phyloP scores from a whole-genome alignment of 1,140 invertebrate genomes.

The Bombus ignitus region DNA sequence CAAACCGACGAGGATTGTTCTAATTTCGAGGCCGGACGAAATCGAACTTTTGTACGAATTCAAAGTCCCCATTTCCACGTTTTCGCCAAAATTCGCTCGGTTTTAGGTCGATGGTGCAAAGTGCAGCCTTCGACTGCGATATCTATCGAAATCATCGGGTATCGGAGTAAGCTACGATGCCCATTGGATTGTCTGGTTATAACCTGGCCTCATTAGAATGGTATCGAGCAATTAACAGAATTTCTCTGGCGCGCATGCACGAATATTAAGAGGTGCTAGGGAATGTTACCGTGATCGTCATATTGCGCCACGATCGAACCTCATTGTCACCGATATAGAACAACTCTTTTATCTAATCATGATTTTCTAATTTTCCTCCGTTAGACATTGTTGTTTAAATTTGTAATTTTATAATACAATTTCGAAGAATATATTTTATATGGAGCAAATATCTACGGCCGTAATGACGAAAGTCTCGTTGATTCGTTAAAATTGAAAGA shows the following conservation, averaged over 20 bases:
- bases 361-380: background rate
- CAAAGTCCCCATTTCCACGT: no score
- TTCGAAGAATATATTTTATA: background rate
- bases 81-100: background rate
- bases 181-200: background rate
- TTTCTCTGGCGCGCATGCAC: conserved; percentile 31
- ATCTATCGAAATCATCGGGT: conserved; percentile 24
- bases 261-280: background rate
- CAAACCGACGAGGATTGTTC: background rate
- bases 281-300: no score
- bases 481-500: background rate
- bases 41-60: background rate
- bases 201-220: conserved; percentile 29
- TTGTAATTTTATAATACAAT: background rate
- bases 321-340: background rate
- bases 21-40: background rate
- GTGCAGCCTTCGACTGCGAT: background rate
- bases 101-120: background rate
- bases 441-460: no score
- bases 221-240: conserved; percentile 40
- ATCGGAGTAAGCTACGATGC: background rate
- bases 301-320: background rate
- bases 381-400: background rate
- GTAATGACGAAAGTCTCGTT: background rate
- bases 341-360: background rate